Evolutionary conservation across 1,140 invertebrate species (phyloP), one percentile per base, ranked within the genome.

Genomic region (Monomorium pharaonis): DNA sequence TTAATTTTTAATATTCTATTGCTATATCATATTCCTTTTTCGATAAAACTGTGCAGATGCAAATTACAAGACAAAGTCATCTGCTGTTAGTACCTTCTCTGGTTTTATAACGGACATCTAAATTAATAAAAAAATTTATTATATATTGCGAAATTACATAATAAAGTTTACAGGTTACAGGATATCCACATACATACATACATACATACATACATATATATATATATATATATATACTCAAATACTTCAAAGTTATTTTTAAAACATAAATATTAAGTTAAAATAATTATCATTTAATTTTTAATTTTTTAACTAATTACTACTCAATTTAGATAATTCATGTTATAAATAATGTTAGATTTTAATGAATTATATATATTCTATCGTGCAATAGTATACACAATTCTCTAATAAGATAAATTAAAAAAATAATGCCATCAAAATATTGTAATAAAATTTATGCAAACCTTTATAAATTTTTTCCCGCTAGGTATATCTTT

Each of bases 381-480:
- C n/a, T 14, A 60, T 60, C 5, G 27, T 5, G 21, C 24, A 27
- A 18, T 27, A 58, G 6, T 33, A 6, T 62, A 30, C 18, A 5
- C 33, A 37, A 63, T n/a, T 3, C 47, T 0, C 2, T 7, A 56
- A 27, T 37, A 18, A 65, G 9, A 65, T 21, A 24, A 47, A 7
- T 44, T 24, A 24, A 16, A 69, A 47, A 10, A 5, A 76, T 30
- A 27, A 42, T 30, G 42, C 18, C 5, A 44, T 69, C 14, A n/a
- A 49, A 47, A 27, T 69, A 37, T 42, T 42, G 18, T 27, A 18
- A 0, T 0, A 27, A 63, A 14, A 33, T 77, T 42, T 27, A 12
- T 27, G 42, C 62, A 42, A 54, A 80, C 77, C 77, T 80, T 80
- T 42, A 0, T n/a, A 6, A 80, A 80, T 56, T 24, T 80, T 44